A percentile compares a stretch with the other conserved stretches of the same genome.
phyloP scores from a whole-genome alignment of 2,888 invertebrate species.

The Serripes groenlandicus region DNA sequence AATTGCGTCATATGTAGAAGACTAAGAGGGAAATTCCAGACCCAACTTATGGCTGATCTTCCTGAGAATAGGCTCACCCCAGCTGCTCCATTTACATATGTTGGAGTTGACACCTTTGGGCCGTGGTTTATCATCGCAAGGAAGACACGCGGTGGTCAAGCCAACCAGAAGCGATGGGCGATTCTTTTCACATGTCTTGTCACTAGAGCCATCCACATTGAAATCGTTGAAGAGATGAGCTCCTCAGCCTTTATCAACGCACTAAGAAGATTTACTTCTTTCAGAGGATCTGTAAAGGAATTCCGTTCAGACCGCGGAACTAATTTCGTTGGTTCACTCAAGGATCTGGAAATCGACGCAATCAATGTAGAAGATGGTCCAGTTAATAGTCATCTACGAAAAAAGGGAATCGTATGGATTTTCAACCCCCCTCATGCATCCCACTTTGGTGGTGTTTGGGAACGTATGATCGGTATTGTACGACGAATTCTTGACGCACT shows the following conservation, averaged over 20 bases:
- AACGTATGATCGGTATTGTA: constrained; percentile 47
- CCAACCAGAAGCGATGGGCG: constrained; percentile 69
- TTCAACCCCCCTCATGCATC: constrained; percentile 36
- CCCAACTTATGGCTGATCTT: too few relatives aligned
- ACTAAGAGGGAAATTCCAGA: too few relatives aligned
- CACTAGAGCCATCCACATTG: constrained; percentile 64
- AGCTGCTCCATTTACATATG: too few relatives aligned
- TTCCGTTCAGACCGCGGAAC: constrained; percentile 59
- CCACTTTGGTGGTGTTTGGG: constrained; percentile 29
- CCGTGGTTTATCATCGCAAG: too few relatives aligned
- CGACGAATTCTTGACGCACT: constrained; percentile 47
- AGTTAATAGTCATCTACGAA: not conserved
- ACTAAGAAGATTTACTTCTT: constrained; percentile 52
- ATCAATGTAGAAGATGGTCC: constrained; percentile 53
- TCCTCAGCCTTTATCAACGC: constrained; percentile 67
- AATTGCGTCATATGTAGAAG: too few relatives aligned
- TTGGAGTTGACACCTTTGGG: too few relatives aligned
- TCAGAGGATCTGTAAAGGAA: constrained; percentile 54
- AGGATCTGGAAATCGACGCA: constrained; percentile 25
- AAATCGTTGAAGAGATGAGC: constrained; percentile 63
- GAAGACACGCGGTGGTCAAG: too few relatives aligned
- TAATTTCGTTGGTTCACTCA: constrained; percentile 61
- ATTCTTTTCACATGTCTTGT: constrained; percentile 61
- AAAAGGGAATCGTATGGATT: constrained; percentile 1
- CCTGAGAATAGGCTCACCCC: too few relatives aligned